Conservation (phyloP, 2,888 invertebrate species). For the Norana najaformis region DNA sequence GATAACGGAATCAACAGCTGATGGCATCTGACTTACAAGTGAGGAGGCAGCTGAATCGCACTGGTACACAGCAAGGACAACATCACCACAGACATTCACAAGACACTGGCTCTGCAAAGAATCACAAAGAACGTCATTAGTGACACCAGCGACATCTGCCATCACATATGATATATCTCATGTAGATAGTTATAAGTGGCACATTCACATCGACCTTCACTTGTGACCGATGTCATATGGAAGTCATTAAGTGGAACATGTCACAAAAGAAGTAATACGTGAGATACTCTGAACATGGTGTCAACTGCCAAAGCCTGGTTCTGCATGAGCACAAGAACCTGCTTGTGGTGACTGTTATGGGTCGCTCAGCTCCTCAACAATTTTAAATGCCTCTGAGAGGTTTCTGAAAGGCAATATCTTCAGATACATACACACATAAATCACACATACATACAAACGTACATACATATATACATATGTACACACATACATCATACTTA, state of each 20-base stretch:
- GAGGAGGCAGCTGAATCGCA: conserved; percentile 32
- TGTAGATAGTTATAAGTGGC: no score
- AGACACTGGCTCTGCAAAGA: conserved; percentile 86
- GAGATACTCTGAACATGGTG: no score
- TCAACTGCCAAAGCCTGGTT: no score
- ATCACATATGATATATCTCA: neutral
- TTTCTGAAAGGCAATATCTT: no score
- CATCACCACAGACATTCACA: conserved; percentile 92
- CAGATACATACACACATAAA: neutral
- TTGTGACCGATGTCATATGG: no score
- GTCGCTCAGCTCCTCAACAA: no score
- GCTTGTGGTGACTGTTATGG: no score
- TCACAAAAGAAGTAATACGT: no score
- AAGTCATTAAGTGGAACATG: no score
- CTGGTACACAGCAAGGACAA: conserved; percentile 64
- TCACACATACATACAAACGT: neutral
- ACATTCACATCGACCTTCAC: no score
- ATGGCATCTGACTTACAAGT: conserved; percentile 3
- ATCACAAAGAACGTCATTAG: conserved; percentile 36
- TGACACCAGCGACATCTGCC: neutral
- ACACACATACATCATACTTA: neutral
- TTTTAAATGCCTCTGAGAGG: no score
- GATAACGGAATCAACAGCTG: neutral
- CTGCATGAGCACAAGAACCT: no score
- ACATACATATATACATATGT: neutral